Conservation (phyloP, 2,113 vertebrate species). For the Sardina pilchardus region DNA sequence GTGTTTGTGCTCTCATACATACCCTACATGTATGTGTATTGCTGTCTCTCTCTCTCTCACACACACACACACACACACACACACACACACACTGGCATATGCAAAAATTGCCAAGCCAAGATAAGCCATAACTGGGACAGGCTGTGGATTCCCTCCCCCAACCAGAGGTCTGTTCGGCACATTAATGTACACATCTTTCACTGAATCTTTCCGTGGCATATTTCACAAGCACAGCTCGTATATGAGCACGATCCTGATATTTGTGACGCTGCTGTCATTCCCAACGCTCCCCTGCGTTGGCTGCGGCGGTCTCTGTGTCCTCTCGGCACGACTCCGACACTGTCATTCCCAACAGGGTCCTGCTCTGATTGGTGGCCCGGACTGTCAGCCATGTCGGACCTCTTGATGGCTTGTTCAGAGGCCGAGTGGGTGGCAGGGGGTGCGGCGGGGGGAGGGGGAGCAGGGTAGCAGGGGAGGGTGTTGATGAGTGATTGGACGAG, state of each 20-base stretch:
- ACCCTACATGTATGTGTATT: no score
- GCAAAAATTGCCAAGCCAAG: conserved; percentile 3
- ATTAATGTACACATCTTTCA: no score
- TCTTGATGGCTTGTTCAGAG: conserved; percentile 63
- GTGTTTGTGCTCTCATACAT: background rate
- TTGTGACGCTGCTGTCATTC: background rate
- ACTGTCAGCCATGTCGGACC: conserved; percentile 65
- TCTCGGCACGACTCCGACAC: conserved; percentile 58
- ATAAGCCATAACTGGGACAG: background rate
- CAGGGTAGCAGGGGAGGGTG: conserved; percentile 19
- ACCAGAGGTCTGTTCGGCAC: background rate
- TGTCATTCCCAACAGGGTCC: conserved; percentile 52
- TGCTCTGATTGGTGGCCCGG: conserved; percentile 53
- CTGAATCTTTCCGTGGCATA: no score
- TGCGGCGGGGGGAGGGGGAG: conserved; percentile 37
- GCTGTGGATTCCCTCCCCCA: background rate
- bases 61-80: no score
- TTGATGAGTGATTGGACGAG: conserved; percentile 60
- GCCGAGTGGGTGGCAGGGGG: background rate
- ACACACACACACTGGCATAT: background rate
- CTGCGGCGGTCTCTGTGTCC: conserved; percentile 64
- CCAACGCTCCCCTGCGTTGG: background rate
- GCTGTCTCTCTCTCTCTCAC: no score
- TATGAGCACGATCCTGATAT: no score
- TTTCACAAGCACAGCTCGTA: no score